phyloP scores from a whole-genome alignment of 2,888 invertebrate species.

The Thysanoteuthis rhombus region DNA sequence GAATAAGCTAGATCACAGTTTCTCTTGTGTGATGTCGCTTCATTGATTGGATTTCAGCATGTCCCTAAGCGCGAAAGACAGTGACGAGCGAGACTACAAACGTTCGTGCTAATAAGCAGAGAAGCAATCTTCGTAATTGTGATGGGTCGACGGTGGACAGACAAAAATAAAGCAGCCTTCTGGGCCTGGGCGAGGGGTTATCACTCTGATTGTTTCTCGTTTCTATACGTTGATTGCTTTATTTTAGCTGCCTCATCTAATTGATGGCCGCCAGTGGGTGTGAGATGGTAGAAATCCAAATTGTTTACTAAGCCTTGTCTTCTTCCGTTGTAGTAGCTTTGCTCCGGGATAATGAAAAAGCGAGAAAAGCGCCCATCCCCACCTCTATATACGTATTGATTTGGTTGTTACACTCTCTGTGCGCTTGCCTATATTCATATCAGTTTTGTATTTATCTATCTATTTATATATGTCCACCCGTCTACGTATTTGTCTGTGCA shows the following conservation, averaged over 20 bases:
- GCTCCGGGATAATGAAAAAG: neutral
- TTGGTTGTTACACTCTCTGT: neutral
- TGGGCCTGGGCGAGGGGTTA: neutral
- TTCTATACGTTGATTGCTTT: too few relatives aligned
- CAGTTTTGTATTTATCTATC: neutral
- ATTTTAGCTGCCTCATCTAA: neutral
- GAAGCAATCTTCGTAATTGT: neutral
- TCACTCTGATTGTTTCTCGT: neutral
- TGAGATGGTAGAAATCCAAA: neutral
- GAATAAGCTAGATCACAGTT: neutral
- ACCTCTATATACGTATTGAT: neutral
- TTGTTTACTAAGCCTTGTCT: neutral
- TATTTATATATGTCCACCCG: neutral
- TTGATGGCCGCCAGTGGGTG: neutral
- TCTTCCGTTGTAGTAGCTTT: neutral
- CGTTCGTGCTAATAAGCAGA: neutral
- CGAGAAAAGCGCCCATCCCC: neutral
- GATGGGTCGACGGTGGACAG: neutral
- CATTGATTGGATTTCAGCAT: neutral
- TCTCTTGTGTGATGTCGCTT: neutral
- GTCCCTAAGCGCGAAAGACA: neutral
- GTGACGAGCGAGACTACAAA: neutral
- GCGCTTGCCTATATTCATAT: neutral
- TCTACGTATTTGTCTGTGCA: neutral
- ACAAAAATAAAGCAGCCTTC: neutral